Base-by-base conservation (phyloP, 2,888 invertebrate genomes). In the Apomyelois bistriatella region DNA sequence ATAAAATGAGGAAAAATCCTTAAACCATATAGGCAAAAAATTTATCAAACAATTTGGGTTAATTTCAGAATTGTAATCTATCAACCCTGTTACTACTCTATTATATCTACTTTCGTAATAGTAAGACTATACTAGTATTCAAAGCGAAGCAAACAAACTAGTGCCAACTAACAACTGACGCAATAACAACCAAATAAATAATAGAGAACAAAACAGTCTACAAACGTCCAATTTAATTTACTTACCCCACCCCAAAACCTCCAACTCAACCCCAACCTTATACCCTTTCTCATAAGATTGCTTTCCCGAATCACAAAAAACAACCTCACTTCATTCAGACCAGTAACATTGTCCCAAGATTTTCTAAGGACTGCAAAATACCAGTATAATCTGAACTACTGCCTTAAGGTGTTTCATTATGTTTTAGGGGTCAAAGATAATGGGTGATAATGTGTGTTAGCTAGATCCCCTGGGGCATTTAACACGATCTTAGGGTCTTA, bases 401-500 rank as follows among this genome's bases (percentile, higher is more conserved):
- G 59, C 57, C 55, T 61, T 63, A 38, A 54, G 52, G 60, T 59
- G 63, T 71, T 62, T 56, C 52, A 56, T 59, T 53, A 55, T 49
- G 37, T 56, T 54, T 53, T 60, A 70, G 62, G 63, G 84, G 75
- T 76, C 85, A 77, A 66, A 74, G 70, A 68, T 75, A 65, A 74
- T 70, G 76, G 79, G 85, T 83, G 84, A 81, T 82, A 85, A 85
- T 77, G 75, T 74, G 75, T 71, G 67, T 71, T 60, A 61, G 65
- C 66, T 65, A 72, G 72, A 74, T 79, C 83, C 87, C 81, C 61
- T 62, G 79, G 81, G 81, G 72, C 82, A 71, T 79, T 86, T 84
- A 83, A 85, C 87, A 82, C 71, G 71, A 77, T 79, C 78, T 86
- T 82, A 69, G 79, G 83, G 78, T 74, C 78, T 85, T 75, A 79